Percentiles rank a stretch among this genome's conserved stretches.
Evolutionary conservation across 2,888 invertebrate genomes (phyloP).

Genomic region (Drosophila monieri): DNA sequence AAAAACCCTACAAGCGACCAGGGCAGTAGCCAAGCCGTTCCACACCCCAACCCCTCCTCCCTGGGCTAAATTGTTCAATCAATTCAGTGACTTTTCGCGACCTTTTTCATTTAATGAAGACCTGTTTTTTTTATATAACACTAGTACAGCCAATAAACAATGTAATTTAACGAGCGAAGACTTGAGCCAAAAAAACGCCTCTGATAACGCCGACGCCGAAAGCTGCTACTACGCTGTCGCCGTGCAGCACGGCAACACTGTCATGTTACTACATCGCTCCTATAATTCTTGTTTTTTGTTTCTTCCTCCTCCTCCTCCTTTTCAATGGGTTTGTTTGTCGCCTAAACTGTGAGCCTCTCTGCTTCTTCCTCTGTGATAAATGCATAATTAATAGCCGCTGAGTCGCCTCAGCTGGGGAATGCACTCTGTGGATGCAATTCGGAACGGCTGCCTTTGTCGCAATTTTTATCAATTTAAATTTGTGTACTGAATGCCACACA

Average conservation of each 20-base stretch:
- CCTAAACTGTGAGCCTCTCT: not conserved
- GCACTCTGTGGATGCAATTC: slow-evolving; percentile 29
- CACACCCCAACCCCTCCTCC: not conserved
- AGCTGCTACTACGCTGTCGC: slow-evolving; percentile 13
- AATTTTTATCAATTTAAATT: slow-evolving; percentile 68
- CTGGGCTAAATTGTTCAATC: slow-evolving; percentile 50
- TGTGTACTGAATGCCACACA: slow-evolving; percentile 66
- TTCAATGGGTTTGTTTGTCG: slow-evolving; percentile 62
- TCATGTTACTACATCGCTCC: slow-evolving; percentile 60
- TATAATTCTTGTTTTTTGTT: slow-evolving; percentile 36
- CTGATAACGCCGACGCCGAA: slow-evolving; percentile 29
- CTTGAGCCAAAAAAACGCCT: slow-evolving; percentile 6
- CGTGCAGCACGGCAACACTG: slow-evolving; percentile 62
- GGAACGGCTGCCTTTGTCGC: slow-evolving; percentile 31
- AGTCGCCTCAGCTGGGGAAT: slow-evolving; percentile 7
- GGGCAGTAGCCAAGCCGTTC: not conserved
- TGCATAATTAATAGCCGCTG: slow-evolving; percentile 27
- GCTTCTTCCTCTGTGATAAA: slow-evolving; percentile 20
- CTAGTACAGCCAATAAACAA: slow-evolving; percentile 4
- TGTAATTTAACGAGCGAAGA: slow-evolving; percentile 6
- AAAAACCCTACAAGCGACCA: slow-evolving; percentile 34
- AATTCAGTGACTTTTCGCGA: slow-evolving; percentile 55
- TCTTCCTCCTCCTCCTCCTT: slow-evolving; percentile 49
- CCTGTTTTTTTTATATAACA: slow-evolving; percentile 33
- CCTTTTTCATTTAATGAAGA: slow-evolving; percentile 58